Evolutionary conservation across 2,113 vertebrate genomes (phyloP), one percentile per base, ranked within the genome.

Genomic region (Ictidomys tridecemlineatus): DNA sequence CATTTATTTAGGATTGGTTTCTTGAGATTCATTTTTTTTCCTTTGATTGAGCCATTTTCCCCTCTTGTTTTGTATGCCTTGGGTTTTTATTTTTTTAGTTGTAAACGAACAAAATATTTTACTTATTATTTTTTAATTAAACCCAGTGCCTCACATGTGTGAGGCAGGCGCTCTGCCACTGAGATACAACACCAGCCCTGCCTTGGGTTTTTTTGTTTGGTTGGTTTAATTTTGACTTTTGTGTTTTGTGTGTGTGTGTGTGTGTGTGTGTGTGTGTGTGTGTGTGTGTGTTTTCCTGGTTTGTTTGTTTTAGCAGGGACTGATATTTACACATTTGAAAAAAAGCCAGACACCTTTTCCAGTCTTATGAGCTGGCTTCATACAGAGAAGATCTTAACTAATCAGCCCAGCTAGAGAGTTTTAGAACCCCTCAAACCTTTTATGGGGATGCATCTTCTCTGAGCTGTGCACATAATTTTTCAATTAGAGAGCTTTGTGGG

Each of bases 1-100:
- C n/a, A 39, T 93, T 65, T 77, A 45, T 78, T 91, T 56, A 45
- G 30, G 30, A 18, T 80, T 18, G 42, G 2, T 92, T 69, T 96
- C 32, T 89, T 61, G 18, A 76, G 39, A 63, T 91, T 78, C 37
- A 65, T 74, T 95, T 94, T 63, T 70, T 94, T 28, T 56, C 61
- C 70, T 65, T 83, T 88, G 70, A 53, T 37, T 78, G 69, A 9
- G 4, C 37, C 42, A 30, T 61, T 37, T 90, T 89, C 67, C 34
- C 17, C 30, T 85, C 4, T 45, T 42, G 84, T 32, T 79, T 84
- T 10, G 26, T 63, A 42, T 82, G 30, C 30, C n/a, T 89, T 84
- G 12, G 61, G 14, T 79, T 53, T 79, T 51, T 51, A 13, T 51
- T 51, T 51, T 11, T 51, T 51, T 51, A 51, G 48, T 51, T 51